These are phyloP conservation scores for Dichetophora obliterata DNA, from an alignment of 2,888 invertebrate species.

Conservation along the genomic window DNA sequence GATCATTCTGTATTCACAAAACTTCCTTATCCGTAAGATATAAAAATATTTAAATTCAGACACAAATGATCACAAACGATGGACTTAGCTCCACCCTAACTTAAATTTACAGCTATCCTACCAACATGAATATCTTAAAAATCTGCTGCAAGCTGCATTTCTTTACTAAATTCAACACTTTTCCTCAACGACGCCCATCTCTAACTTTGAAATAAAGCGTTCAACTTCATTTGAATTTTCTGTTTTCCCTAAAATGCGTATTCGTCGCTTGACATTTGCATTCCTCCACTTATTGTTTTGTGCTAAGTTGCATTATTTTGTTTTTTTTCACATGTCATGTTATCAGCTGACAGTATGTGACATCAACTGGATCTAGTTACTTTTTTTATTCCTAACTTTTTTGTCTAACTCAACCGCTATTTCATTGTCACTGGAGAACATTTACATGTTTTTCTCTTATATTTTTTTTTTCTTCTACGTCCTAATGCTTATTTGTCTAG, in stretches of 20 bases:
- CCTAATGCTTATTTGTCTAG: not conserved
- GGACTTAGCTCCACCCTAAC: no score
- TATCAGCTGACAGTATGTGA: not conserved
- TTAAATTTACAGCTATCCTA: no score
- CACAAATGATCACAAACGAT: no score
- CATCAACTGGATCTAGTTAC: not conserved
- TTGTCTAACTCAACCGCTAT: conserved; percentile 6
- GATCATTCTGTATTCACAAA: no score
- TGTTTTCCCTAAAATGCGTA: not conserved
- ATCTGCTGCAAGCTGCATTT: no score
- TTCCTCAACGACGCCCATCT: no score
- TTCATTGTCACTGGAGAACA: not conserved
- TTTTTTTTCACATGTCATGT: not conserved
- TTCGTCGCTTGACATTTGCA: not conserved
- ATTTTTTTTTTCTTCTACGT: not conserved
- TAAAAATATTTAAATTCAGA: no score
- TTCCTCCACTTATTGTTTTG: not conserved
- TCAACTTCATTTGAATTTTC: no score
- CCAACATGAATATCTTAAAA: no score
- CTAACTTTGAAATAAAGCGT: no score
- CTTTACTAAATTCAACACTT: no score
- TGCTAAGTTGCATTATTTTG: not conserved
- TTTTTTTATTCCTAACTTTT: not conserved
- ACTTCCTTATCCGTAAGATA: no score
- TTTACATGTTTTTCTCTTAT: conserved; percentile 13